Evolutionary conservation across 1,140 invertebrate species (phyloP).

Genomic region (Pomacea maculata): DNA sequence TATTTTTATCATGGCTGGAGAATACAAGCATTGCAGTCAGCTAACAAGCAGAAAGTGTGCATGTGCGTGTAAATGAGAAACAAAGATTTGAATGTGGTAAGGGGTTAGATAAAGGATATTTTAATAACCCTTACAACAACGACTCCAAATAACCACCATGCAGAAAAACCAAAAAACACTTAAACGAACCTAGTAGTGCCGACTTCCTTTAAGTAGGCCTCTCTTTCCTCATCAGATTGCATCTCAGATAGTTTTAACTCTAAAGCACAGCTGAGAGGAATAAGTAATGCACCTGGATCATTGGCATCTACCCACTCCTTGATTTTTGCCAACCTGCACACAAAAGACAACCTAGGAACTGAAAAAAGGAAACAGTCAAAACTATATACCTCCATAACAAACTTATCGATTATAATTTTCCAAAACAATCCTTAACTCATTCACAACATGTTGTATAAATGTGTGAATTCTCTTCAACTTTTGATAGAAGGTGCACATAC

Average conservation of each 20-base stretch:
- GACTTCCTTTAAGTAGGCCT: conserved; percentile 81
- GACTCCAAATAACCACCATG: neutral
- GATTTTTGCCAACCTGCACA: conserved; percentile 89
- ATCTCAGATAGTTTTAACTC: conserved; percentile 90
- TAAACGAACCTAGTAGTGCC: conserved; percentile 77
- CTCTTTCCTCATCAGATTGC: conserved; percentile 76
- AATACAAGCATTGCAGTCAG: no score
- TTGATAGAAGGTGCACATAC: no score
- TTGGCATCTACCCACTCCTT: conserved; percentile 99
- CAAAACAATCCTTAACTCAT: no score
- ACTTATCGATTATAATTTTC: no score
- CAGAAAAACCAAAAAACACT: neutral
- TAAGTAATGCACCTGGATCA: conserved; percentile 90
- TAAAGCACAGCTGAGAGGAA: conserved; percentile 94
- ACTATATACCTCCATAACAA: no score
- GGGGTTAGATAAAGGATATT: neutral
- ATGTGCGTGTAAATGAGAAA: no score
- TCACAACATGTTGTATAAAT: no score
- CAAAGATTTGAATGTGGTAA: no score
- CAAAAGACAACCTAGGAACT: neutral
- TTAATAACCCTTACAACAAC: neutral
- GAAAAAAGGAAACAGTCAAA: neutral
- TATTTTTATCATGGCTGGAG: no score
- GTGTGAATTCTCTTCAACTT: no score
- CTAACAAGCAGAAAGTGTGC: no score